Evolutionary conservation across 2,888 invertebrate species (phyloP).

Genomic region (Agrilus cyanescens): DNA sequence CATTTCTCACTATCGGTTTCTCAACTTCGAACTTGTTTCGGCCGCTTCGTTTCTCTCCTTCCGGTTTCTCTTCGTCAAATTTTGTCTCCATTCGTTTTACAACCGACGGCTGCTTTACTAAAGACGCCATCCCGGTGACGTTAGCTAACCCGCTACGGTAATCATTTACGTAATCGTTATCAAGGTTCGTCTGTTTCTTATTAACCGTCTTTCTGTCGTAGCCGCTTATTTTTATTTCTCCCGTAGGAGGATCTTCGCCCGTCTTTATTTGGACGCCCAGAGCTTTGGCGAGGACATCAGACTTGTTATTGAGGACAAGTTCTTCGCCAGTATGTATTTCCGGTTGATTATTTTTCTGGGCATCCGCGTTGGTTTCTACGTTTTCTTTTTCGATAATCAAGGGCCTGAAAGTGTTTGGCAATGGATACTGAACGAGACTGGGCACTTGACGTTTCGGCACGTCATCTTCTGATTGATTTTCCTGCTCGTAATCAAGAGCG

Average conservation of each 20-base stretch:
- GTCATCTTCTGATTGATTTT: conserved; percentile 28
- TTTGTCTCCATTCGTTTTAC: conserved; percentile 24
- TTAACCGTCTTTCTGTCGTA: conserved; percentile 25
- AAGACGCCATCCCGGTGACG: conserved; percentile 19
- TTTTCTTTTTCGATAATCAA: conserved; percentile 12
- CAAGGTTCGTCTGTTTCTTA: conserved; percentile 10
- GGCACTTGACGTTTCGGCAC: conserved; percentile 26
- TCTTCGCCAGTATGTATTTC: conserved; percentile 1
- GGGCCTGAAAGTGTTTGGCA: conserved; percentile 25
- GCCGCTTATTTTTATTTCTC: conserved; percentile 27
- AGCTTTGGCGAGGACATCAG: conserved; percentile 44
- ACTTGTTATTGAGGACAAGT: conserved; percentile 26
- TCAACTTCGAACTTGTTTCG: conserved; percentile 31
- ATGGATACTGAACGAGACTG: conserved; percentile 35
- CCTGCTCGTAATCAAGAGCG: conserved; percentile 56
- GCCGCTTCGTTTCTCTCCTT: conserved; percentile 21
- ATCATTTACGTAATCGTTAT: background rate
- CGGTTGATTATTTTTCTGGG: background rate
- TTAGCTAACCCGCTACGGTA: conserved; percentile 9
- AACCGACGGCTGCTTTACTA: conserved; percentile 36
- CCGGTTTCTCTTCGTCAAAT: conserved; percentile 10
- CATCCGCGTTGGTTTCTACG: conserved; percentile 2
- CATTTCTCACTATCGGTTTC: conserved; percentile 19
- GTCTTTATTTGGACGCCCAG: conserved; percentile 38
- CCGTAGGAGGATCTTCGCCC: conserved; percentile 30